phyloP scores from a whole-genome alignment of 2,888 invertebrate species.

The Kryphioiulus occultus region DNA sequence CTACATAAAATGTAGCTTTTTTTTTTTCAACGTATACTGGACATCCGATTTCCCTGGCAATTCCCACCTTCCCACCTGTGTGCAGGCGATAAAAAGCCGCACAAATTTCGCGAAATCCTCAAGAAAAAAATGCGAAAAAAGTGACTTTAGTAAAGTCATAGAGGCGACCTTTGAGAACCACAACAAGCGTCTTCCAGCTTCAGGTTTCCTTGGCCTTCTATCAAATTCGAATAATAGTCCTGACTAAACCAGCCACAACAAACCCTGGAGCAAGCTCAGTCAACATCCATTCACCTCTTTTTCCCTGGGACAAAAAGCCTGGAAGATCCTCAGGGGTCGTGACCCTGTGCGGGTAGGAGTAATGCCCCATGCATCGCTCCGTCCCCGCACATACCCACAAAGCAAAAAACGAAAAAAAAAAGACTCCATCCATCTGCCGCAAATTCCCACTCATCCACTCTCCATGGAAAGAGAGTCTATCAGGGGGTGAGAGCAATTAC shows the following conservation, averaged over 20 bases:
- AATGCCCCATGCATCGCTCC: constrained; percentile 39
- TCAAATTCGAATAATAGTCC: too few relatives aligned
- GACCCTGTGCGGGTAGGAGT: constrained; percentile 26
- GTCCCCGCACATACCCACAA: not conserved
- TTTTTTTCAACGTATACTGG: too few relatives aligned
- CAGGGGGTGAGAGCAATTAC: not conserved
- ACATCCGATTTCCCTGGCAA: too few relatives aligned
- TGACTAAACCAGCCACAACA: not conserved
- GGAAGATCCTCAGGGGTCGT: not conserved
- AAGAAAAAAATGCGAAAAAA: too few relatives aligned
- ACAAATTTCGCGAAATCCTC: too few relatives aligned
- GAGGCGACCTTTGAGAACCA: too few relatives aligned
- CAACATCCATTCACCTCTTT: not conserved
- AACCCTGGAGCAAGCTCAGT: not conserved
- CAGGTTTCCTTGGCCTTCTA: too few relatives aligned
- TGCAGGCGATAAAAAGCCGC: too few relatives aligned
- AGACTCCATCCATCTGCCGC: not conserved
- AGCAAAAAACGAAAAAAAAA: constrained; percentile 26
- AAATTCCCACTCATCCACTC: not conserved
- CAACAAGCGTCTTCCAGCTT: too few relatives aligned
- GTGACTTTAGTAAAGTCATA: too few relatives aligned
- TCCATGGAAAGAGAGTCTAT: not conserved
- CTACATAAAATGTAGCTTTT: too few relatives aligned
- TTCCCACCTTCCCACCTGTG: too few relatives aligned
- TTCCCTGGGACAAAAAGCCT: not conserved